Conservation (phyloP, 2,888 invertebrate species). For the Xanthia icteritia region DNA sequence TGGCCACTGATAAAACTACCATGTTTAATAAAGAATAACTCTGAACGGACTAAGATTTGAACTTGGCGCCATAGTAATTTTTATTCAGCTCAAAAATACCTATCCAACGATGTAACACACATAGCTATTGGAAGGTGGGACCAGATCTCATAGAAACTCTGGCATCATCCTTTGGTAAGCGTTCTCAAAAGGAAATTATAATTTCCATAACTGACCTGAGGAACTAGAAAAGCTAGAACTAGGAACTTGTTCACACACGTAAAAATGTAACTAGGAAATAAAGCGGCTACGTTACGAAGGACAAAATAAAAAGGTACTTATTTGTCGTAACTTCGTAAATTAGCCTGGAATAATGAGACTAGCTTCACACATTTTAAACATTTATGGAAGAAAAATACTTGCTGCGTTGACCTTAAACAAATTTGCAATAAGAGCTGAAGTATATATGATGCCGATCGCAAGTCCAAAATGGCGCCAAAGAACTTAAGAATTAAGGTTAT, state of each 20-base stretch:
- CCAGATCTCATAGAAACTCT: too few relatives aligned
- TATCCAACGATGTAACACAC: too few relatives aligned
- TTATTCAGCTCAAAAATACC: too few relatives aligned
- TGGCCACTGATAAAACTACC: too few relatives aligned
- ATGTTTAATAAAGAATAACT: too few relatives aligned
- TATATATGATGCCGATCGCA: background rate
- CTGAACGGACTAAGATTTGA: too few relatives aligned
- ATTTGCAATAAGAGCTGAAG: too few relatives aligned
- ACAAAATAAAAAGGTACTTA: background rate
- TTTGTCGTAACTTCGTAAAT: background rate
- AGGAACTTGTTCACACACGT: background rate
- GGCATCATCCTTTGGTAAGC: background rate
- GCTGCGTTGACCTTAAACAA: background rate
- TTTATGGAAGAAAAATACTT: background rate
- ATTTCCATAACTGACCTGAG: conserved; percentile 2
- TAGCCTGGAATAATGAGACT: background rate
- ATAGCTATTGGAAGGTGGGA: too few relatives aligned
- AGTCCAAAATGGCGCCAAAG: conserved; percentile 3
- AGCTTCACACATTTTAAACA: background rate
- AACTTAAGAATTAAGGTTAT: conserved; percentile 21
- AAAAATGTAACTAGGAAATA: conserved; percentile 1
- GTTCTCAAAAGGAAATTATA: conserved; percentile 19
- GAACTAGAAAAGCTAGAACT: conserved; percentile 4
- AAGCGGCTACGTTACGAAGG: background rate
- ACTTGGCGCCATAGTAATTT: too few relatives aligned